Conservation (phyloP, 2,888 invertebrate genomes). For the Dryococelus australis region DNA sequence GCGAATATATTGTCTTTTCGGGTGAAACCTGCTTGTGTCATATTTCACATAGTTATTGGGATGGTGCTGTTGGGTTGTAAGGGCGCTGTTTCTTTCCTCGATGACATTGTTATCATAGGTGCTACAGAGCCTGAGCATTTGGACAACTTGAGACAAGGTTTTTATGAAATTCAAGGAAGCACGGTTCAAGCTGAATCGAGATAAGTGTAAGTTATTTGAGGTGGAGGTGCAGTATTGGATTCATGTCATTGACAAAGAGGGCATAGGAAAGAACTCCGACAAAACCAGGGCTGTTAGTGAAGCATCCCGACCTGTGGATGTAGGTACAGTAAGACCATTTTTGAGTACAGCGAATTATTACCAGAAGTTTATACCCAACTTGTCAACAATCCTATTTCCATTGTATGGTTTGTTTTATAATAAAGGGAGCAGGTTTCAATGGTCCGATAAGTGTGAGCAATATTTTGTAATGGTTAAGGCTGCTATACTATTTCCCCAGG, state of each 20-base stretch:
- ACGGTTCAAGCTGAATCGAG: conserved; percentile 50
- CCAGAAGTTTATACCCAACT: conserved; percentile 53
- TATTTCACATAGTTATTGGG: conserved; percentile 54
- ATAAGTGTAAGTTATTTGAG: conserved; percentile 52
- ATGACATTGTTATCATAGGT: conserved; percentile 53
- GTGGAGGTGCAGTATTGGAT: conserved; percentile 51
- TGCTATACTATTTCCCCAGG: conserved; percentile 43
- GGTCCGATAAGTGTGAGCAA: conserved; percentile 50
- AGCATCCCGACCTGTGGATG: conserved; percentile 48
- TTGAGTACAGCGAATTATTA: conserved; percentile 56
- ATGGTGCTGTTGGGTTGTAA: conserved; percentile 49
- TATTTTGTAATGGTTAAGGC: conserved; percentile 53
- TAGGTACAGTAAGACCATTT: conserved; percentile 50
- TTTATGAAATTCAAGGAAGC: conserved; percentile 47
- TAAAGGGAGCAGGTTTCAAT: conserved; percentile 48
- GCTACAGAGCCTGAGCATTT: conserved; percentile 47
- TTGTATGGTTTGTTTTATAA: too few relatives aligned
- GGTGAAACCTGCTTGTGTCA: conserved; percentile 54
- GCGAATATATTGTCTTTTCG: conserved; percentile 53
- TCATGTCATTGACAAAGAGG: conserved; percentile 52
- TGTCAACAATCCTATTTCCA: conserved; percentile 51
- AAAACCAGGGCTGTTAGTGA: conserved; percentile 53
- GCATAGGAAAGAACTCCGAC: conserved; percentile 51
- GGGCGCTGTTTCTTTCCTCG: conserved; percentile 47
- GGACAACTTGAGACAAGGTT: conserved; percentile 48